Conservation (phyloP, 2,888 invertebrate species). For the Lepidochrysops patricia region DNA sequence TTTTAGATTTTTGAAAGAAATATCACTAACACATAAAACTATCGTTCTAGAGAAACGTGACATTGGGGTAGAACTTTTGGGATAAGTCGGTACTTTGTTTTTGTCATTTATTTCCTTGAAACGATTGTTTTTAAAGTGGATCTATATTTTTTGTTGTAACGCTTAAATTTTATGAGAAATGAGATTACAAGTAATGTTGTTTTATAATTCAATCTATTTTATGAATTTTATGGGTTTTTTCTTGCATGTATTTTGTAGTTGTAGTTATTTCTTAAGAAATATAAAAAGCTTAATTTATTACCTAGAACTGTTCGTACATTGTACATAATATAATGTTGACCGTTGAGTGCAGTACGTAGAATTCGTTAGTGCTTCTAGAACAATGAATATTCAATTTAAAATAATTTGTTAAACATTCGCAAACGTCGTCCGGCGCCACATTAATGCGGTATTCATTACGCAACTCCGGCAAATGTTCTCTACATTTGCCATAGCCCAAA, state of each 20-base stretch:
- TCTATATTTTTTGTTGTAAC: background rate
- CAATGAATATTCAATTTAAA: background rate
- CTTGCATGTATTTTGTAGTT: background rate
- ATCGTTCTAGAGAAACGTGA: constrained; percentile 41
- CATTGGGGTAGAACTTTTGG: constrained; percentile 34
- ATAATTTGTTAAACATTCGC: background rate
- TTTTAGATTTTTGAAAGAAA: constrained; percentile 29
- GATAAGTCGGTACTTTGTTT: constrained; percentile 12
- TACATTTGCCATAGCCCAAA: too few species aligned
- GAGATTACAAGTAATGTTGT: background rate
- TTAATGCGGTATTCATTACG: background rate
- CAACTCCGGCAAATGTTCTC: background rate
- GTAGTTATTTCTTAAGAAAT: background rate
- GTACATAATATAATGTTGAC: too few species aligned
- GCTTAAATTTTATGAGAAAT: background rate
- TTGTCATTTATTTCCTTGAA: constrained; percentile 6
- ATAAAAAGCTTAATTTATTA: too few species aligned
- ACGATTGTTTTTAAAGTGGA: background rate
- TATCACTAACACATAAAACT: constrained; percentile 28
- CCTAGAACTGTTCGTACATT: background rate
- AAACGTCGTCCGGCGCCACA: background rate
- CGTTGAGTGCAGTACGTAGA: background rate
- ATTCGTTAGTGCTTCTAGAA: background rate
- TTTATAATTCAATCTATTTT: background rate
- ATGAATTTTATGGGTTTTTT: background rate